Conservation (phyloP, 2,888 invertebrate genomes). For the Brassicogethes aeneus region DNA sequence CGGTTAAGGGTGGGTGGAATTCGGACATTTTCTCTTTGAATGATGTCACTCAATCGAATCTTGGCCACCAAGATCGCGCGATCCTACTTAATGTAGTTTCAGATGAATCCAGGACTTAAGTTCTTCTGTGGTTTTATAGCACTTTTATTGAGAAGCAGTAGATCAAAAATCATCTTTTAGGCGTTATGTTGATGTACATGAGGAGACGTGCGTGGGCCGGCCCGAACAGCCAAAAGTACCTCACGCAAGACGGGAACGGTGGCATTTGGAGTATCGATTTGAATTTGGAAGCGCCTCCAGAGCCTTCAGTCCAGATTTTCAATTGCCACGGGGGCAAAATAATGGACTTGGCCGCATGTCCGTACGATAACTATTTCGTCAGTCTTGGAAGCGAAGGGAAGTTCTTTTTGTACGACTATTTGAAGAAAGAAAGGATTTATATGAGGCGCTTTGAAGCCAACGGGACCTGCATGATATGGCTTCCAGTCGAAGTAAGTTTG, state of each 20-base stretch:
- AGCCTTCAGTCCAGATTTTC: conserved; percentile 45
- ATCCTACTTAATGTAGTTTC: too few species aligned
- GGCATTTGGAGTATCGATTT: conserved; percentile 70
- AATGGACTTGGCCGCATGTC: conserved; percentile 57
- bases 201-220: conserved; percentile 41
- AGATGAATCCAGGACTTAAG: too few species aligned
- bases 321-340: conserved; percentile 71
- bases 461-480: conserved; percentile 58
- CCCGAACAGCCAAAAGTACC: conserved; percentile 47
- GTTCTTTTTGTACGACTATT: conserved; percentile 64
- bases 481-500: conserved; percentile 54
- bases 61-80: too few species aligned
- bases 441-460: conserved; percentile 51
- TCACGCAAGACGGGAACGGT: conserved; percentile 83
- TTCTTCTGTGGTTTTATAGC: too few species aligned
- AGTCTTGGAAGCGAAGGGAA: conserved; percentile 67
- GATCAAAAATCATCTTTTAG: too few species aligned
- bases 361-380: conserved; percentile 59
- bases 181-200: conserved; percentile 45
- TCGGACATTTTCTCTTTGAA: too few species aligned
- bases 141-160: too few species aligned
- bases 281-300: conserved; percentile 41
- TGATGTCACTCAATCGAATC: too few species aligned
- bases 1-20: too few species aligned
- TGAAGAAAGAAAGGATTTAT: conserved; percentile 48